phyloP scores from a whole-genome alignment of 1,140 invertebrate genomes.

The Lutraria rhynchaena region DNA sequence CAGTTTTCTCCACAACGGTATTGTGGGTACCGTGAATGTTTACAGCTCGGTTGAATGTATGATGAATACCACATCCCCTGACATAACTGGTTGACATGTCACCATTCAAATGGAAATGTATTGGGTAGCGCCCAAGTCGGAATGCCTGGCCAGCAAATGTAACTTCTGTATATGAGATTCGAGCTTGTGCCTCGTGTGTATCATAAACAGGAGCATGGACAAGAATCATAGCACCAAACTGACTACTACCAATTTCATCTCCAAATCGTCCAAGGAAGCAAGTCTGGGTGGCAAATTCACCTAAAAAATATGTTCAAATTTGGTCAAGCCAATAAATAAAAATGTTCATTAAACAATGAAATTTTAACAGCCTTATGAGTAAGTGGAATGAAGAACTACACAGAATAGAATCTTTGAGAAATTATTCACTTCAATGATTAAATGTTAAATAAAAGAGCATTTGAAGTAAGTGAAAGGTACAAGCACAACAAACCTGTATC shows the following conservation, averaged over 20 bases:
- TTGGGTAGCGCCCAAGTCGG: slow-evolving; percentile 80
- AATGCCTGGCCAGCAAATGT: slow-evolving; percentile 80
- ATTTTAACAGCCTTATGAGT: too few relatives aligned
- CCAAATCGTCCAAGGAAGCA: slow-evolving; percentile 81
- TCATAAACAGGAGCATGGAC: slow-evolving; percentile 72
- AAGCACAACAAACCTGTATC: slow-evolving; percentile 77
- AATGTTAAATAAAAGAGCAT: not conserved
- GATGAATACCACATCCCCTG: slow-evolving; percentile 76
- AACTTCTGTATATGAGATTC: slow-evolving; percentile 74
- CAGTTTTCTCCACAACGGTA: slow-evolving; percentile 74
- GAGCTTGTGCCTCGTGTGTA: slow-evolving; percentile 63
- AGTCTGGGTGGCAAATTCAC: slow-evolving; percentile 78
- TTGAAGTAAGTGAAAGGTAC: not conserved
- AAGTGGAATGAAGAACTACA: too few relatives aligned
- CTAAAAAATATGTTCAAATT: slow-evolving; percentile 64
- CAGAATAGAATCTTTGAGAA: too few relatives aligned
- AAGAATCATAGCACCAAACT: slow-evolving; percentile 80
- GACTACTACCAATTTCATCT: slow-evolving; percentile 78
- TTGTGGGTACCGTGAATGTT: slow-evolving; percentile 81
- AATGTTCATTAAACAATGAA: not conserved
- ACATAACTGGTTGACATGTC: slow-evolving; percentile 79
- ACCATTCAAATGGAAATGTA: slow-evolving; percentile 81
- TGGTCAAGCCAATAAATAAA: not conserved
- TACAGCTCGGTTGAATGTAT: slow-evolving; percentile 81
- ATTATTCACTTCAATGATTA: too few relatives aligned